phyloP scores from a whole-genome alignment of 2,797 vertebrate genomes.

The Euthynnus affinis region DNA sequence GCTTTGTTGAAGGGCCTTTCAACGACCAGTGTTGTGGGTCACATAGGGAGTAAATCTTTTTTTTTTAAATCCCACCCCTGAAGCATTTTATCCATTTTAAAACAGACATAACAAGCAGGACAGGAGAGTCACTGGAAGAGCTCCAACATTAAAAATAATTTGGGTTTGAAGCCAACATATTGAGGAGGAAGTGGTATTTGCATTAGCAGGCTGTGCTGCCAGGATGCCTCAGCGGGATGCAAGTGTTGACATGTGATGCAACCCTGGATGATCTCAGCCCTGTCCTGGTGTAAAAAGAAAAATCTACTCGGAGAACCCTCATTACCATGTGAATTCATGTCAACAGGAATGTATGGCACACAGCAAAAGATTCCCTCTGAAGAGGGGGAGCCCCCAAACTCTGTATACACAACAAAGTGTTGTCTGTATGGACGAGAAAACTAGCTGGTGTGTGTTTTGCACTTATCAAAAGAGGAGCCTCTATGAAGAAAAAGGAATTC shows the following conservation, averaged over 20 bases:
- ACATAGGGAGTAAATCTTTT: not conserved
- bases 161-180: conserved; percentile 37
- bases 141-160: conserved; percentile 46
- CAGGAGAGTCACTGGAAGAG: conserved; percentile 30
- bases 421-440: conserved; percentile 67
- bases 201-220: conserved; percentile 47
- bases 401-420: conserved; percentile 73
- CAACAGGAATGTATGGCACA: conserved; percentile 80
- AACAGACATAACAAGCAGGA: conserved; percentile 17
- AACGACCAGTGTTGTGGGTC: conserved; percentile 15
- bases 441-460: conserved; percentile 69
- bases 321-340: conserved; percentile 81
- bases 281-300: conserved; percentile 63
- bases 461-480: conserved; percentile 70
- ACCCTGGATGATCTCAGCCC: conserved; percentile 67
- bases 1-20: conserved; percentile 23
- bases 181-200: conserved; percentile 51
- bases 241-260: conserved; percentile 80
- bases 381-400: conserved; percentile 34
- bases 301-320: conserved; percentile 71
- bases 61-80: conserved; percentile 11
- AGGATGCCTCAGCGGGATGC: conserved; percentile 62
- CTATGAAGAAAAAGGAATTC: conserved; percentile 53
- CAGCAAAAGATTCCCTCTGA: conserved; percentile 65
- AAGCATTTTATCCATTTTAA: not conserved